A percentile compares a stretch with the other conserved stretches of the same genome.
Conservation (phyloP, 1,140 invertebrate species). For the Aphidius gifuensis region DNA sequence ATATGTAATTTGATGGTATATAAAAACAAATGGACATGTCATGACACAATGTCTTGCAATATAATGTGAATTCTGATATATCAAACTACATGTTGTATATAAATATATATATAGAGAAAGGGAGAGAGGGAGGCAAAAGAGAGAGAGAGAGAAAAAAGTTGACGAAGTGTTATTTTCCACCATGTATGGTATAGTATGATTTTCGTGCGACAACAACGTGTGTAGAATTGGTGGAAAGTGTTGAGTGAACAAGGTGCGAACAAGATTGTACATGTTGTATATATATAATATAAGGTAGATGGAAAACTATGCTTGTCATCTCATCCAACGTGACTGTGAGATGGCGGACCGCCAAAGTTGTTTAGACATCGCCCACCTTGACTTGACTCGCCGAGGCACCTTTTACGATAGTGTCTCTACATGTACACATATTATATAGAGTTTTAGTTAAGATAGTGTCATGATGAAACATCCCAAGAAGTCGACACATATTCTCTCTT, state of each 20-base stretch:
- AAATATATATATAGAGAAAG: not conserved
- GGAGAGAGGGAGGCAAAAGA: no score
- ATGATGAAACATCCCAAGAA: no score
- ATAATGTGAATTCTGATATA: not conserved
- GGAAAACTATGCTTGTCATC: constrained; percentile 24
- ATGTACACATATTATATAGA: no score
- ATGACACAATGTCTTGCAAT: no score
- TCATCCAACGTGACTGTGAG: not conserved
- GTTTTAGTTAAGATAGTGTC: no score
- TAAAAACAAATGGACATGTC: no score
- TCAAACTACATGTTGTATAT: not conserved
- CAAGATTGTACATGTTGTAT: constrained; percentile 1
- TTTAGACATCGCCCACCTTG: not conserved
- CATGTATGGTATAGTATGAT: not conserved
- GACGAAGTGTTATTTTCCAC: not conserved
- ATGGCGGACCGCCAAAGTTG: constrained; percentile 3
- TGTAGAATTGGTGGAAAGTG: not conserved
- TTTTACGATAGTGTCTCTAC: no score
- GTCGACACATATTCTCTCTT: no score
- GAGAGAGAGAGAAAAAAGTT: no score
- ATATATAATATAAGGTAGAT: constrained; percentile 6
- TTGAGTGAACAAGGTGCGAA: constrained; percentile 12
- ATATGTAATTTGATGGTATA: no score
- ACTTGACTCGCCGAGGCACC: no score
- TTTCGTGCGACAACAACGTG: constrained; percentile 2